Evolutionary conservation across 2,797 vertebrate species (phyloP), one percentile per base, ranked within the genome.

Genomic region (Scyliorhinus canicula): DNA sequence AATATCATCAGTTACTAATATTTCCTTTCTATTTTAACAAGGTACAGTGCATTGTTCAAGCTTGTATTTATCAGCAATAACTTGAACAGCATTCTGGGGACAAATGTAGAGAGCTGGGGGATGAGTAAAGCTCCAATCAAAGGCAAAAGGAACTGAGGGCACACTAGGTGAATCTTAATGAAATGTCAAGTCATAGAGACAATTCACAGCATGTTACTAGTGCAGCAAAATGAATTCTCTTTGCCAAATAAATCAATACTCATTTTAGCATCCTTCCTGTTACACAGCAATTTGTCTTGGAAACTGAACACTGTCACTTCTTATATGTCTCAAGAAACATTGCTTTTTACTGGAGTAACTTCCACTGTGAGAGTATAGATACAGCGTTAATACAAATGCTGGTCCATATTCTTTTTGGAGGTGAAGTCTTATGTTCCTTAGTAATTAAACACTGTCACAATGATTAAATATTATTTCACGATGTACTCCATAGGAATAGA

Each of bases 161-260:
- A 95, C 52, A 57, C 95, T 95, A 96, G 96, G 96, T 96, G 95
- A 95, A 74, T 95, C 95, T 95, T 96, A 96, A 96, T 96, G 96
- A 96, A 96, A 95, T 95, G 95, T 82, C 95, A 95, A 95, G 82
- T 95, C 93, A 67, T 91, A 55, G 95, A 96, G 95, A 96, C 95
- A 95, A 96, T 95, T 95, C 95, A 95, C 95, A 95, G 96, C 96
- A 95, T 96, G 95, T 93, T 95, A 95, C 95, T 95, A 95, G 95
- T 95, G 95, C 95, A 95, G 95, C 95, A 96, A 97, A 98, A 97
- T 96, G 96, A 97, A 96, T 96, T 96, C 96, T 95, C 96, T 95
- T 97, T 96, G 96, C 96, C 96, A 96, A 97, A 97, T 96, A 97
- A 97, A 98, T 97, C 97, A 97, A 97, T 97, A 97, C 95, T 96